Percentiles rank a stretch among this genome's conserved stretches.
These are phyloP conservation scores for Stylophora pistillata DNA, from an alignment of 64 coral and sea anemone genomes.

Conservation along the genomic window DNA sequence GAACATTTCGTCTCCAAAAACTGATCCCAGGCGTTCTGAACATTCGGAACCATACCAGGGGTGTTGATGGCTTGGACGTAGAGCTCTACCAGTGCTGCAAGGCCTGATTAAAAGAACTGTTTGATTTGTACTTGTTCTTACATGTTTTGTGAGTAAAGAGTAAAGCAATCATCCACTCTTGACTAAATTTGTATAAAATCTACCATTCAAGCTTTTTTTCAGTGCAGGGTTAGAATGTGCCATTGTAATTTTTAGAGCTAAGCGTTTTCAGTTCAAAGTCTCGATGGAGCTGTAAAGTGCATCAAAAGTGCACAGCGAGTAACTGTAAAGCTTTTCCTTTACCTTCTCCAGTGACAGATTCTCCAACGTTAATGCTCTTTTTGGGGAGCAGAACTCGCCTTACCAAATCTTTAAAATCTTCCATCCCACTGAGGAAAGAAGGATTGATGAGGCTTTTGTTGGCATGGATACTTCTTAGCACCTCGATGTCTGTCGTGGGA, in stretches of 20 bases:
- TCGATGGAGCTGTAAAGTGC: no score
- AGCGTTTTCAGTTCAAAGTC: background rate
- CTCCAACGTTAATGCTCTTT: constrained; percentile 64
- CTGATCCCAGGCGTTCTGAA: constrained; percentile 66
- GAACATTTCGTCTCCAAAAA: constrained; percentile 64
- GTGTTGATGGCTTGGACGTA: constrained; percentile 81
- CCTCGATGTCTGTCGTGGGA: constrained; percentile 47
- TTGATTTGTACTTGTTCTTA: no score
- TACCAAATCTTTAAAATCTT: constrained; percentile 50
- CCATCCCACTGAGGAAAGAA: constrained; percentile 31
- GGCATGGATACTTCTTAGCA: constrained; percentile 43
- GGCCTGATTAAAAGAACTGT: constrained; percentile 14
- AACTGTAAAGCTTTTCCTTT: background rate
- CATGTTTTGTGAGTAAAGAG: no score
- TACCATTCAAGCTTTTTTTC: no score
- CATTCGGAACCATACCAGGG: constrained; percentile 68
- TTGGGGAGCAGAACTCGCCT: constrained; percentile 39
- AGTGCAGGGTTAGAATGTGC: no score
- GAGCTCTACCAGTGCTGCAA: constrained; percentile 54
- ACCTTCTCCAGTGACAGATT: constrained; percentile 81
- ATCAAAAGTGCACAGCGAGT: no score
- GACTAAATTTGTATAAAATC: no score
- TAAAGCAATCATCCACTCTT: no score
- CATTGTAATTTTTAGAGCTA: background rate
- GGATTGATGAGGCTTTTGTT: constrained; percentile 19